Conservation (phyloP, 2,113 vertebrate species). For the Gopherus flavomarginatus region DNA sequence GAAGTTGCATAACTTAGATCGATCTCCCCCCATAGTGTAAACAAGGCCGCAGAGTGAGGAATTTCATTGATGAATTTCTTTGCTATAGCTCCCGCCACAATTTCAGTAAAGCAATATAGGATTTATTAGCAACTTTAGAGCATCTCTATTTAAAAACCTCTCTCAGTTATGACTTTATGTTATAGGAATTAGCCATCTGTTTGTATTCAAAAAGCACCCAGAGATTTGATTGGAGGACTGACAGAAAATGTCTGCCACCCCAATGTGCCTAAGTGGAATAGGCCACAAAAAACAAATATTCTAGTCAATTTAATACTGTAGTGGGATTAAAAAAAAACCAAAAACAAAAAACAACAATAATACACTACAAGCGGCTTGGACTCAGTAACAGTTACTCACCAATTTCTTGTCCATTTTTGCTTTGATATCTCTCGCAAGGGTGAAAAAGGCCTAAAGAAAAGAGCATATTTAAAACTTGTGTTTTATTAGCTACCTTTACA, state of each 20-base stretch:
- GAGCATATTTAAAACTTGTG: background rate
- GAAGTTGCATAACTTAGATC: too few species aligned
- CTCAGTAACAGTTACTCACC: conserved; percentile 80
- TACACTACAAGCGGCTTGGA: accelerated
- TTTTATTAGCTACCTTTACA: accelerated
- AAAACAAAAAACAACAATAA: background rate
- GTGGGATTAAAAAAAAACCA: background rate
- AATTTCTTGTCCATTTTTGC: conserved; percentile 99
- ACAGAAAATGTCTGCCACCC: background rate
- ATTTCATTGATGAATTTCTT: background rate
- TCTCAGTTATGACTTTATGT: background rate
- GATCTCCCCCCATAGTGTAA: too few species aligned
- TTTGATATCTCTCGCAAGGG: conserved; percentile 99
- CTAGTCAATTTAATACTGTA: accelerated
- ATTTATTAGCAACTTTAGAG: background rate
- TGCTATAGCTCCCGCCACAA: background rate
- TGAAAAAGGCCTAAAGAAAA: conserved; percentile 90
- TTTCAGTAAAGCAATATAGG: background rate
- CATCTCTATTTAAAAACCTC: background rate
- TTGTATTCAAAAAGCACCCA: background rate
- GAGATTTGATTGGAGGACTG: background rate
- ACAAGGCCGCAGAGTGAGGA: background rate
- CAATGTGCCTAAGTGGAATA: background rate
- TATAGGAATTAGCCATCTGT: background rate
- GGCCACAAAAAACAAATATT: background rate